These are phyloP conservation scores for Eremobia ochroleuca DNA, from an alignment of 2,888 invertebrate genomes.

Conservation along the genomic window DNA sequence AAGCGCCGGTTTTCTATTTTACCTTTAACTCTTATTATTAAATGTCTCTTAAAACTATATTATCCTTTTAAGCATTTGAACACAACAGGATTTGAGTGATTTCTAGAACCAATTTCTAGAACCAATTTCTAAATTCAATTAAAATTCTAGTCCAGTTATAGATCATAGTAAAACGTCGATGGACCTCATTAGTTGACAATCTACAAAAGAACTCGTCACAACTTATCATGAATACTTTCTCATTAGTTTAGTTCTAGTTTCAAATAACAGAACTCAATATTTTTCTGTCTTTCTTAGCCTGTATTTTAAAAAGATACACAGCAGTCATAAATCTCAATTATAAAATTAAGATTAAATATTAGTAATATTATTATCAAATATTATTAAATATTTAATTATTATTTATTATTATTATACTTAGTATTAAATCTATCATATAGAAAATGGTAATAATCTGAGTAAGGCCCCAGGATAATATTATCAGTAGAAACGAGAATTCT, in stretches of 20 bases:
- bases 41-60: not conserved
- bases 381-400: too few relatives aligned
- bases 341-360: not conserved
- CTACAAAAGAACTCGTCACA: constrained; percentile 22
- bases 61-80: not conserved
- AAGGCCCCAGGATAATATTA: not conserved
- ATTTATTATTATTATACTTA: too few relatives aligned
- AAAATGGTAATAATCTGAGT: too few relatives aligned
- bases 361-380: too few relatives aligned
- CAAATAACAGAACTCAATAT: not conserved
- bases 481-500: not conserved
- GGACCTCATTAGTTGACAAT: constrained; percentile 5
- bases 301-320: not conserved
- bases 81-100: not conserved
- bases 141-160: constrained; percentile 20
- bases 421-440: not conserved
- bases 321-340: not conserved
- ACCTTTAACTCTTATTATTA: not conserved
- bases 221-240: not conserved
- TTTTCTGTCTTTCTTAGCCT: not conserved
- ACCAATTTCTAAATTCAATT: constrained; percentile 14
- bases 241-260: not conserved
- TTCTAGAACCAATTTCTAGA: constrained; percentile 11
- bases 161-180: constrained; percentile 6
- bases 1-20: not conserved